These are phyloP conservation scores for Ylistrum balloti DNA, from an alignment of 1,140 invertebrate genomes.

Conservation along the genomic window DNA sequence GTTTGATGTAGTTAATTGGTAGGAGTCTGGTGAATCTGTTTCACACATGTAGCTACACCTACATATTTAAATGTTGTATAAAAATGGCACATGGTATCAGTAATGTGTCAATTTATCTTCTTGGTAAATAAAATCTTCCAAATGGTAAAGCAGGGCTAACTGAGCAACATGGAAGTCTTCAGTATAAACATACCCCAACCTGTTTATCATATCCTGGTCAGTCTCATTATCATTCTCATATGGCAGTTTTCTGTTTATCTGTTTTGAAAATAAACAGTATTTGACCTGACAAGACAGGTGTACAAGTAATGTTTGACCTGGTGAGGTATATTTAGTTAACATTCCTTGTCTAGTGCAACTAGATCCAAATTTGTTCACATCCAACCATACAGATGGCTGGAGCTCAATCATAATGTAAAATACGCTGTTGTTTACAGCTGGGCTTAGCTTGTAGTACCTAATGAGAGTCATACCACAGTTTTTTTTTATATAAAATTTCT, in stretches of 20 bases:
- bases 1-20: conserved; percentile 18
- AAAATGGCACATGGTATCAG: not conserved
- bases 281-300: not conserved
- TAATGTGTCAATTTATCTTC: not conserved
- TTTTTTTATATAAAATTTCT: no score
- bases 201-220: not conserved
- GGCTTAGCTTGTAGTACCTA: no score
- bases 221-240: not conserved
- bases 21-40: not conserved
- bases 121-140: not conserved
- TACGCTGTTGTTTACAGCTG: no score
- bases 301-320: not conserved
- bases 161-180: no score
- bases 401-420: no score
- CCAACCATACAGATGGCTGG: no score
- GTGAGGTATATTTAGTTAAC: not conserved
- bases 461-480: no score
- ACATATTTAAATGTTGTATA: not conserved
- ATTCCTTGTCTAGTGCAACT: no score
- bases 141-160: not conserved
- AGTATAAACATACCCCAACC: not conserved
- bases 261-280: not conserved
- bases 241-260: not conserved
- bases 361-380: no score
- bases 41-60: not conserved